These are phyloP conservation scores for Epinephelus moara DNA, from an alignment of 2,113 vertebrate genomes.

Conservation along the genomic window DNA sequence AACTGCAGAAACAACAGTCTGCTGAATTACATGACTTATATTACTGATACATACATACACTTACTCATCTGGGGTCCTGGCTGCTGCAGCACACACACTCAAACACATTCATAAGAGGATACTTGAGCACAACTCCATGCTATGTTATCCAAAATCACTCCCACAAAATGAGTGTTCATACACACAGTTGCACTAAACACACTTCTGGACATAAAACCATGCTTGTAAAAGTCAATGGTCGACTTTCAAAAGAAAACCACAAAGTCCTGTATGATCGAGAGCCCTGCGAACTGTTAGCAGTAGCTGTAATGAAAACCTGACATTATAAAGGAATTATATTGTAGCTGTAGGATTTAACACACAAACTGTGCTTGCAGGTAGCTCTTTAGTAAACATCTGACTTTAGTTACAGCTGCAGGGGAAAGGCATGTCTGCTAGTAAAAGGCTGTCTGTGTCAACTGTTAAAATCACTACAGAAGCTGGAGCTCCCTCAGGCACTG, in stretches of 20 bases:
- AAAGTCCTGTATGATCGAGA: not conserved
- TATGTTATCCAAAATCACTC: not conserved
- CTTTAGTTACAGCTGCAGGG: slow-evolving; percentile 14
- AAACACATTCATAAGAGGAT: too few species aligned
- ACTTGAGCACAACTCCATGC: not conserved
- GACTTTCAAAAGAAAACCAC: slow-evolving; percentile 11
- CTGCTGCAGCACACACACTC: not conserved
- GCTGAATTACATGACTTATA: not conserved
- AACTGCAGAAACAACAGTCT: not conserved
- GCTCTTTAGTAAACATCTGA: slow-evolving; percentile 43
- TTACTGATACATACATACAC: not conserved
- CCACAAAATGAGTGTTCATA: not conserved
- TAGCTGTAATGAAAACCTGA: not conserved
- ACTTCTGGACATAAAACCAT: not conserved
- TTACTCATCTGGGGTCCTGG: not conserved
- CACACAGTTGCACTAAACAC: slow-evolving; percentile 8
- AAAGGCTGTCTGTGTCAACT: slow-evolving; percentile 21
- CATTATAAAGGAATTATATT: not conserved
- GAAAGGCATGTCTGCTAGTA: slow-evolving; percentile 19
- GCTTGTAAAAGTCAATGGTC: slow-evolving; percentile 13
- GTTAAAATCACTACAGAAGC: slow-evolving; percentile 35
- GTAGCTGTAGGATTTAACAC: not conserved
- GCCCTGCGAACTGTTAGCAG: not conserved
- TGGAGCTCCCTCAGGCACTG: slow-evolving; percentile 35
- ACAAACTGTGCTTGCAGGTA: slow-evolving; percentile 23